Evolutionary conservation across 2,888 invertebrate species (phyloP), one percentile per base, ranked within the genome.

Genomic region (Pammene fasciana): DNA sequence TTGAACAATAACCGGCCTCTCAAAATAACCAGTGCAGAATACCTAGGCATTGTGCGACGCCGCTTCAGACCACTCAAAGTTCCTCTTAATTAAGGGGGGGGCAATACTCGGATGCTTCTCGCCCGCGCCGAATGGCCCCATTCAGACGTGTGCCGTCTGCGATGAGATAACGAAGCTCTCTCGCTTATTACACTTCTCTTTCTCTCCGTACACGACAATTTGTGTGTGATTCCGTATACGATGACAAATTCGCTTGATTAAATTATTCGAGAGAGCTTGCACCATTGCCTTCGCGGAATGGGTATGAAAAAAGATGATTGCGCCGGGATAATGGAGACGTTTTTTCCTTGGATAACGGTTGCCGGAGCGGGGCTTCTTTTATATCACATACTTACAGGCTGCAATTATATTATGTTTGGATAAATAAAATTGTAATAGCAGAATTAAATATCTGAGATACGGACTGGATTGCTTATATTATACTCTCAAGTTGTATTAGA

Each of bases 81-180:
- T 83, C 80, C 86, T 85, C 86, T 88, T 92, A 92, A 91, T 91
- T 91, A 90, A 90, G 89, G 86, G 86, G 45, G 83, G 84, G 86
- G 86, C 82, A 83, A 87, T 87, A 80, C 86, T 87, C 83, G 79
- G 86, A 86, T 83, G 87, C 83, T 84, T 78, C 84, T 83, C 78
- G 76, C 57, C 66, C 57, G 71, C 70, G 64, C 62, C 82, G 84
- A 85, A 87, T 84, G 80, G 82, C 80, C 78, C 85, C 81, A 88
- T 89, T 87, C 86, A 89, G 82, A 85, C 86, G 85, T 84, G 82
- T 85, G 84, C 83, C 79, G 87, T 86, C 87, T 86, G 82, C 80
- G 79, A 79, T 77, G 81, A 86, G 85, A 88, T 91, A 91, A 90
- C 86, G 86, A 87, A 86, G 83, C 90, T 86, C 83, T 87, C 85